A percentile compares a stretch with the other conserved stretches of the same genome.
Evolutionary conservation across 2,888 invertebrate genomes (phyloP).

Genomic region (Seira ritae): DNA sequence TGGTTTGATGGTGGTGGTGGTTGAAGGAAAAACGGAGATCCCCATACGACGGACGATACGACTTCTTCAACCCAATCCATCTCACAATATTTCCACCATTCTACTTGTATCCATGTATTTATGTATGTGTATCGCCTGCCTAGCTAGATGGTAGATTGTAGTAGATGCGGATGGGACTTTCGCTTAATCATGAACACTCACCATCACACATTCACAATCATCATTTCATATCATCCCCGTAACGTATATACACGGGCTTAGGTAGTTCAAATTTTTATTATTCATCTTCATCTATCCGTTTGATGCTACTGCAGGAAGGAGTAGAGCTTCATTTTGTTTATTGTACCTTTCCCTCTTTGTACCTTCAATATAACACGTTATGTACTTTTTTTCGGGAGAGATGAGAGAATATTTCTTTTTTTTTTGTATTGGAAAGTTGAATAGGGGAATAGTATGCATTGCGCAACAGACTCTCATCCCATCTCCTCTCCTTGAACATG

Average conservation of each 20-base stretch:
- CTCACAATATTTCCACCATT: background rate
- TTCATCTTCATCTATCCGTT: background rate
- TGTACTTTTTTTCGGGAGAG: background rate
- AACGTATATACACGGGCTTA: background rate
- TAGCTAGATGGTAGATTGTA: background rate
- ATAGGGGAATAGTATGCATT: background rate
- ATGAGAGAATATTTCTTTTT: background rate
- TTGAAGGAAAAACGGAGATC: background rate
- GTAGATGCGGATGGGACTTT: background rate
- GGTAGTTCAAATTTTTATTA: no score
- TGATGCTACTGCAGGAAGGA: background rate
- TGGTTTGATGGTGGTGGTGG: background rate
- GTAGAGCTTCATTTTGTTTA: background rate
- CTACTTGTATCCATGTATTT: background rate
- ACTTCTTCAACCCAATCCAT: background rate
- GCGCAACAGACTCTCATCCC: slow-evolving; percentile 5
- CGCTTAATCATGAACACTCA: slow-evolving; percentile 7
- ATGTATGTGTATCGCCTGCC: no score
- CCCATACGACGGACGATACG: background rate
- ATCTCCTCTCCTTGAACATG: background rate
- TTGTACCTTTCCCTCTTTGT: background rate
- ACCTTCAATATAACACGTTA: background rate
- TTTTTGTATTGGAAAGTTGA: background rate
- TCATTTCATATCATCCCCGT: slow-evolving; percentile 8
- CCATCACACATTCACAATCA: background rate